phyloP scores from a whole-genome alignment of 2,113 vertebrate genomes.

The Rhinogobius similis region DNA sequence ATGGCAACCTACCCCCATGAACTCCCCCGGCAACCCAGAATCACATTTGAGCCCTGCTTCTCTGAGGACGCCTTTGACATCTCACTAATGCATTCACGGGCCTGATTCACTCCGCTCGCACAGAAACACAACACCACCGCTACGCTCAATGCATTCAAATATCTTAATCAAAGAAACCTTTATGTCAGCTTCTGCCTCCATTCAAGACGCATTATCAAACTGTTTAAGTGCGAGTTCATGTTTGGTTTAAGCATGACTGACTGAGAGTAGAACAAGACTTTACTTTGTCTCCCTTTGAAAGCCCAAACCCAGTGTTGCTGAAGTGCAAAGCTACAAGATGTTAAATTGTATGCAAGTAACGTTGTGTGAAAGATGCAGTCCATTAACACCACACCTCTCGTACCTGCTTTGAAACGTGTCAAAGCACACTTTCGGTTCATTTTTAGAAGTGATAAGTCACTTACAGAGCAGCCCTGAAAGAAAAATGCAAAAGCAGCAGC shows the following conservation, averaged over 20 bases:
- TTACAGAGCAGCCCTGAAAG: neutral
- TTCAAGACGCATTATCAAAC: neutral
- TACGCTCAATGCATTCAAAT: neutral
- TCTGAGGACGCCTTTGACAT: conserved; percentile 68
- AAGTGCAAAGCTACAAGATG: conserved; percentile 6
- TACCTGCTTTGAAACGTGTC: neutral
- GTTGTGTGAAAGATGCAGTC: conserved; percentile 18
- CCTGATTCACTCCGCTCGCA: conserved; percentile 14
- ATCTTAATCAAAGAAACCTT: neutral
- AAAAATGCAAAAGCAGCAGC: neutral
- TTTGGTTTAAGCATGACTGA: conserved; percentile 37
- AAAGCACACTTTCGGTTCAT: conserved; percentile 11
- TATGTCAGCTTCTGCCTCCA: neutral
- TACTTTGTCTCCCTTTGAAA: conserved; percentile 27
- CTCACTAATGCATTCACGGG: conserved; percentile 61
- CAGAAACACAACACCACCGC: conserved; percentile 10
- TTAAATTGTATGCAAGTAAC: neutral
- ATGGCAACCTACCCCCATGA: conserved; percentile 62
- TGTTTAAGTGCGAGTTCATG: conserved; percentile 38
- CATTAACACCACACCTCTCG: neutral
- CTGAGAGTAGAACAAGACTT: conserved; percentile 24
- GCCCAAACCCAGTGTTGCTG: conserved; percentile 14
- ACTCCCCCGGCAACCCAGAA: conserved; percentile 58
- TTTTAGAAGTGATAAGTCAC: conserved; percentile 2
- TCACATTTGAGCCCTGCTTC: conserved; percentile 59